Conservation (phyloP, 2,888 invertebrate species). For the Entomobrya multifasciata region DNA sequence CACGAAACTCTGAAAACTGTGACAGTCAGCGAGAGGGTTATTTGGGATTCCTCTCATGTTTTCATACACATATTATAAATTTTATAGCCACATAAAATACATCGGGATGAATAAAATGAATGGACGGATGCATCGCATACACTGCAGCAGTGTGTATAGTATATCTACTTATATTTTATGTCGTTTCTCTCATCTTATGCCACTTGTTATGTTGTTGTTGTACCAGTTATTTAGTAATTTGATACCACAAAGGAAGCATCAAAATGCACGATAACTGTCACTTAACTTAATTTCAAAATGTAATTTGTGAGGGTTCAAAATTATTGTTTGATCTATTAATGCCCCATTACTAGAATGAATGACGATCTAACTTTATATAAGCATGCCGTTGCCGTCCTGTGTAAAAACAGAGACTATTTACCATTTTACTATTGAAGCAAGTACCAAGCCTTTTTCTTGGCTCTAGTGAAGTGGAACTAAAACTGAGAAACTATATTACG, state of each 20-base stretch:
- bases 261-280: constrained; percentile 69
- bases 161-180: neutral
- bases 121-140: too few relatives aligned
- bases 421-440: too few relatives aligned
- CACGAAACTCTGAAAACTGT: neutral
- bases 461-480: too few relatives aligned
- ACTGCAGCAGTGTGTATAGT: too few relatives aligned
- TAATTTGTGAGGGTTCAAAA: constrained; percentile 58
- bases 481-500: too few relatives aligned
- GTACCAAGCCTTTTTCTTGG: constrained; percentile 2
- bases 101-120: neutral
- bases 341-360: constrained; percentile 58
- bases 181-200: neutral
- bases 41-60: constrained; percentile 51
- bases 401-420: too few relatives aligned
- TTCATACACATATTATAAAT: constrained; percentile 22
- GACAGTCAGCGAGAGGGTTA: constrained; percentile 7
- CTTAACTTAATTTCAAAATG: constrained; percentile 64
- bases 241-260: constrained; percentile 68
- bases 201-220: constrained; percentile 8
- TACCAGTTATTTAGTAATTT: constrained; percentile 43
- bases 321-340: constrained; percentile 69
- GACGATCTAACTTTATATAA: constrained; percentile 15
- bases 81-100: constrained; percentile 25
- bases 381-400: too few relatives aligned